Conservation (phyloP, 2,888 invertebrate species). For the Caenorhabditis parvicauda region DNA sequence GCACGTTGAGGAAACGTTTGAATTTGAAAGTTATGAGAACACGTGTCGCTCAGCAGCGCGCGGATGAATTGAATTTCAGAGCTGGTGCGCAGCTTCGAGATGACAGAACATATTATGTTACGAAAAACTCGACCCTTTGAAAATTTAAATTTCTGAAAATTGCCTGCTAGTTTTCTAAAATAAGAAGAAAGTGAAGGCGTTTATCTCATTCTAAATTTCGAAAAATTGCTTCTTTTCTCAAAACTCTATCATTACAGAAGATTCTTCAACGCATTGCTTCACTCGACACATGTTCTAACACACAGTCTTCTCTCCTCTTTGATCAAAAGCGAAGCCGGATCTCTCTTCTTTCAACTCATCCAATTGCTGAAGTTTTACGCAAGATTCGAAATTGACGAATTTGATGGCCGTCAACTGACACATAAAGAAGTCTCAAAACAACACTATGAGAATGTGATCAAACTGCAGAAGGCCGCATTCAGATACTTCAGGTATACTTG, state of each 20-base stretch:
- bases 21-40: too few species aligned
- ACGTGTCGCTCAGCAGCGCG: background rate
- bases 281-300: constrained; percentile 89
- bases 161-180: background rate
- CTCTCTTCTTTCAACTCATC: constrained; percentile 72
- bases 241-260: constrained; percentile 68
- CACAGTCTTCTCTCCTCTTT: constrained; percentile 81
- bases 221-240: too few species aligned
- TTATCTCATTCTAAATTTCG: too few species aligned
- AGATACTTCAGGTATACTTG: constrained; percentile 65
- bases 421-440: constrained; percentile 71
- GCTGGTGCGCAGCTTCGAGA: too few species aligned
- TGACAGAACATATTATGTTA: too few species aligned
- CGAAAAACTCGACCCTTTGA: too few species aligned
- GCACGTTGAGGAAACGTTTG: too few species aligned
- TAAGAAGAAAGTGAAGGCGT: background rate
- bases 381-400: constrained; percentile 92
- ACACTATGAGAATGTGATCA: constrained; percentile 88
- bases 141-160: background rate
- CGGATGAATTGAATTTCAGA: too few species aligned
- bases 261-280: constrained; percentile 92
- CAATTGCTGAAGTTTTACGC: constrained; percentile 94
- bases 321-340: constrained; percentile 50
- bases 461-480: constrained; percentile 89
- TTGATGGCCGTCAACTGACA: constrained; percentile 50